Evolutionary conservation across 2,888 invertebrate species (phyloP), one percentile per base, ranked within the genome.

Genomic region (Parasteatoda lunata): DNA sequence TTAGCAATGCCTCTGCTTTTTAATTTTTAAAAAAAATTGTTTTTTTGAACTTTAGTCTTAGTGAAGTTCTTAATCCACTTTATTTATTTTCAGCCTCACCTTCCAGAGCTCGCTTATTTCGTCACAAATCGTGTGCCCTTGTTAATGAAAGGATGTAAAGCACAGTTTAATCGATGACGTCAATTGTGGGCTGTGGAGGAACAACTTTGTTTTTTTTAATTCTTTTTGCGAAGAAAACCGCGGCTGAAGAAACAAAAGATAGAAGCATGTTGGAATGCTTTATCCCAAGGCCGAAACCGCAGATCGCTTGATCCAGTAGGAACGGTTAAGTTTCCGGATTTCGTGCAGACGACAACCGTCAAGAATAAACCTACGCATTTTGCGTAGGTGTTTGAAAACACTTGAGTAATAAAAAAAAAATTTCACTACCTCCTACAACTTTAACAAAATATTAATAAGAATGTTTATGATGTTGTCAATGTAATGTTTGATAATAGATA

Each of bases 141-240:
- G 30, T 30, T 30, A 54, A 13, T 54, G 54, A 13, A 54, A 54
- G 54, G 54, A 54, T 54, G 54, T 54, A 30, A 64, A 48, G 47
- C 64, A 64, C 68, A 47, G 48, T 72, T 73, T 66, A 11, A 72
- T 75, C 81, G 81, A 81, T 81, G 81, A 81, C 81, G 81, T 81
- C 81, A 81, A 69, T 59, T 69, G 75, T 75, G 68, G 81, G 75
- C 54, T 52, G 51, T 66, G 66, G 30, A 66, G 15, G 8, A 15
- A 66, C n/a, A 11, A 66, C 54, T 30, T n/a, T n/a, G n/a, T n/a
- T n/a, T 30, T 30, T 30, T 1, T 30, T 30, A 1, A 30, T 30
- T 30, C 30, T 30, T 30, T 30, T 30, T 30, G 30, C 30, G 30
- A 54, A 54, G 54, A 54, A 54, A 54, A 54, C 54, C 54, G 54